Evolutionary conservation across 2,113 vertebrate species (phyloP).

Genomic region (Diadophis punctatus): DNA sequence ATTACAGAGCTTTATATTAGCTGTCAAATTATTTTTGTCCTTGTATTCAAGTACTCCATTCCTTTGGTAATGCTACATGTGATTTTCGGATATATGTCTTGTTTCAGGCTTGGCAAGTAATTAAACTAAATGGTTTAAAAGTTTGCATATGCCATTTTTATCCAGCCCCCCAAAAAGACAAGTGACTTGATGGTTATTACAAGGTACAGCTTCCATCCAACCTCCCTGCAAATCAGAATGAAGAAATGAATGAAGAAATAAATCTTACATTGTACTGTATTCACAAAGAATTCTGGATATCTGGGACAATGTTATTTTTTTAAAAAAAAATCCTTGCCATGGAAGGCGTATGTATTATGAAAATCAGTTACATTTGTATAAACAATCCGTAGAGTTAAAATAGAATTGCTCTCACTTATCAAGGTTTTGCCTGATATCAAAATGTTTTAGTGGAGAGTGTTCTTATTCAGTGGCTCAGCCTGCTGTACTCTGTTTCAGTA

Average conservation of each 20-base stretch:
- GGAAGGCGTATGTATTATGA: neutral
- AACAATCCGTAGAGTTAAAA: neutral
- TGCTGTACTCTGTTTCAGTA: neutral
- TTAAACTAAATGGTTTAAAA: constrained; percentile 47
- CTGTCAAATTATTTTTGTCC: constrained; percentile 68
- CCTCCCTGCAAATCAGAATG: neutral
- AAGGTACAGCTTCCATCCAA: constrained; percentile 11
- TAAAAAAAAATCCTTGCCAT: neutral
- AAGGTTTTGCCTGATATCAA: neutral
- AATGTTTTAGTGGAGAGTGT: neutral
- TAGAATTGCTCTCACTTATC: neutral
- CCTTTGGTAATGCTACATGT: constrained; percentile 54
- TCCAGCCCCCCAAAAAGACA: constrained; percentile 26
- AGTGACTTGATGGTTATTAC: constrained; percentile 40
- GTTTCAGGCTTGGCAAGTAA: constrained; percentile 53
- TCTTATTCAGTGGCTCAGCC: neutral
- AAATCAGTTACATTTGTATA: neutral
- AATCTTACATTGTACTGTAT: neutral
- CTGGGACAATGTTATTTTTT: neutral
- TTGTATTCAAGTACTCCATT: constrained; percentile 59
- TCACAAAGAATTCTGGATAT: neutral
- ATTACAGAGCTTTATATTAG: constrained; percentile 65
- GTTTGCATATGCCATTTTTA: constrained; percentile 41
- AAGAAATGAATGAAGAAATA: neutral
- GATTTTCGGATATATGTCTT: constrained; percentile 40